phyloP scores from a whole-genome alignment of 2,888 invertebrate species.

The Xylophagus ater region DNA sequence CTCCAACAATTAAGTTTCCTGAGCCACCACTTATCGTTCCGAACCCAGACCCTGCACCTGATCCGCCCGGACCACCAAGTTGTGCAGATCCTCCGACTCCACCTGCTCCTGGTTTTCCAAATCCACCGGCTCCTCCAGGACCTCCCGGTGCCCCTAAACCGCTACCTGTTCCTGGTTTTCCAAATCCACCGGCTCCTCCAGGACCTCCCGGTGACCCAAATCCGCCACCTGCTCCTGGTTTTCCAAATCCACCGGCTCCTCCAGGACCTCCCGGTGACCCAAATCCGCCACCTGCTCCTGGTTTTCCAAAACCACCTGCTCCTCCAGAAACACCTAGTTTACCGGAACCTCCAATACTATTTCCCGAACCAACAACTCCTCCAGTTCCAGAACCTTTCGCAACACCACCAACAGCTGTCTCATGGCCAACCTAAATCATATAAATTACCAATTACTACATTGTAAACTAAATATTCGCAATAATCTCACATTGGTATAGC shows the following conservation, averaged over 20 bases:
- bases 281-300: constrained; percentile 7
- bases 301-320: constrained; percentile 13
- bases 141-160: constrained; percentile 17
- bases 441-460: not conserved
- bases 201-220: constrained; percentile 12
- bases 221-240: constrained; percentile 14
- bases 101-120: not conserved
- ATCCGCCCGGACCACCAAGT: constrained; percentile 16
- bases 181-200: constrained; percentile 17
- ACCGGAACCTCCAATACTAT: not conserved
- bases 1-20: constrained; percentile 19
- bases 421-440: constrained; percentile 1
- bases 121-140: constrained; percentile 17
- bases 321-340: constrained; percentile 11
- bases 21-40: constrained; percentile 1
- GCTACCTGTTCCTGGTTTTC: constrained; percentile 18
- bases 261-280: constrained; percentile 22
- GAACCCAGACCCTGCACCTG: constrained; percentile 10
- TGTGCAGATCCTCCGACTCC: not conserved
- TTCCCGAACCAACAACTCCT: not conserved
- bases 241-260: constrained; percentile 19
- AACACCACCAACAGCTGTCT: not conserved
- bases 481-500: constrained; percentile 38
- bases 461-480: not conserved
- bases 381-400: constrained; percentile 2